Conservation (phyloP, 2,888 invertebrate species). For the Lycophotia porphyrea region DNA sequence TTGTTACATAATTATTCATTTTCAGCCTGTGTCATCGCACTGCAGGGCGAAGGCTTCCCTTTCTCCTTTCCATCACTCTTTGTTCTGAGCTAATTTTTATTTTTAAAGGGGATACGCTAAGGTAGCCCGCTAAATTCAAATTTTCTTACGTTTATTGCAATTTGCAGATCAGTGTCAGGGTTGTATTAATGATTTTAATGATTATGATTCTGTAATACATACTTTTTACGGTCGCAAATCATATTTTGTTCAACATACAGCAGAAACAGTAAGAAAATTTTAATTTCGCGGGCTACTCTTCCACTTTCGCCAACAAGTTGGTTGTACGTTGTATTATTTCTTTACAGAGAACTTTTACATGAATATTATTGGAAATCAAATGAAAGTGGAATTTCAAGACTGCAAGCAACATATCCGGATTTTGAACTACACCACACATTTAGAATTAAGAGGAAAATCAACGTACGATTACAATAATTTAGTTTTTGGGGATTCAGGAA, state of each 20-base stretch:
- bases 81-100: not conserved
- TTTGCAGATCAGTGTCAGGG: no score
- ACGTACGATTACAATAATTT: constrained; percentile 39
- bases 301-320: no score
- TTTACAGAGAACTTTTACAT: constrained; percentile 34
- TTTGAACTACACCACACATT: constrained; percentile 20
- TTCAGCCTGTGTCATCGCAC: not conserved
- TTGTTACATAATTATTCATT: not conserved
- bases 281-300: no score
- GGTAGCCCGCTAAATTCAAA: no score
- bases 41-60: not conserved
- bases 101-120: not conserved
- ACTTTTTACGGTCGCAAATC: no score
- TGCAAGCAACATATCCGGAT: constrained; percentile 42
- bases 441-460: constrained; percentile 34
- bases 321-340: not conserved
- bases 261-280: no score
- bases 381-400: constrained; percentile 38
- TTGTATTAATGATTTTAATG: no score
- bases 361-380: constrained; percentile 24
- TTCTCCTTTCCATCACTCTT: not conserved
- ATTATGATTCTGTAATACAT: no score
- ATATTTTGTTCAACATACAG: no score
- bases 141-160: no score
- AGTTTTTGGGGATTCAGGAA: constrained; percentile 31